A percentile compares a stretch with the other conserved stretches of the same genome.
Evolutionary conservation across 2,113 vertebrate genomes (phyloP).

Genomic region (Sitta europaea): DNA sequence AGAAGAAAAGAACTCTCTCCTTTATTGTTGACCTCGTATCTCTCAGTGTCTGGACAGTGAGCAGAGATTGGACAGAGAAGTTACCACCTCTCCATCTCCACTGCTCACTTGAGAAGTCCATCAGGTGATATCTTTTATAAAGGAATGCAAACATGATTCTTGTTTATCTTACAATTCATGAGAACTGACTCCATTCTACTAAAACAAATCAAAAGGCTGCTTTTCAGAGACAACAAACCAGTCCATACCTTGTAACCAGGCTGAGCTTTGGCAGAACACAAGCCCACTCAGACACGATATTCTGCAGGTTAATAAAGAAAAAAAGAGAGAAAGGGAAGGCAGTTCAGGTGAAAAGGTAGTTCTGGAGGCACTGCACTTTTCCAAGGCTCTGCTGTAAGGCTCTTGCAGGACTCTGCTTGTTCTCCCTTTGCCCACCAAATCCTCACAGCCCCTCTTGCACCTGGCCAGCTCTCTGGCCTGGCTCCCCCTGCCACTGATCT

Average conservation of each 20-base stretch:
- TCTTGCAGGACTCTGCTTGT: background rate
- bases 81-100: no score
- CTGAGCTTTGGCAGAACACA: background rate
- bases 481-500: accelerated
- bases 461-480: background rate
- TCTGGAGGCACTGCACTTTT: background rate
- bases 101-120: no score
- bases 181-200: no score
- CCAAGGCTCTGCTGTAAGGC: background rate
- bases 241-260: accelerated
- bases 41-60: no score
- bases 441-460: background rate
- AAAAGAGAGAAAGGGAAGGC: background rate
- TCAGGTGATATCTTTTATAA: no score
- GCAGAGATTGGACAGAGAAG: no score
- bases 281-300: background rate
- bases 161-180: no score
- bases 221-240: no score
- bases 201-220: no score
- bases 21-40: no score
- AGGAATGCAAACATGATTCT: no score
- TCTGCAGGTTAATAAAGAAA: background rate
- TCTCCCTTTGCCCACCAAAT: background rate
- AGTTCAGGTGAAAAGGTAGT: background rate
- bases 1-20: no score